Evolutionary conservation across 2,888 invertebrate species (phyloP), one percentile per base, ranked within the genome.

Genomic region (Drosophila histrio): DNA sequence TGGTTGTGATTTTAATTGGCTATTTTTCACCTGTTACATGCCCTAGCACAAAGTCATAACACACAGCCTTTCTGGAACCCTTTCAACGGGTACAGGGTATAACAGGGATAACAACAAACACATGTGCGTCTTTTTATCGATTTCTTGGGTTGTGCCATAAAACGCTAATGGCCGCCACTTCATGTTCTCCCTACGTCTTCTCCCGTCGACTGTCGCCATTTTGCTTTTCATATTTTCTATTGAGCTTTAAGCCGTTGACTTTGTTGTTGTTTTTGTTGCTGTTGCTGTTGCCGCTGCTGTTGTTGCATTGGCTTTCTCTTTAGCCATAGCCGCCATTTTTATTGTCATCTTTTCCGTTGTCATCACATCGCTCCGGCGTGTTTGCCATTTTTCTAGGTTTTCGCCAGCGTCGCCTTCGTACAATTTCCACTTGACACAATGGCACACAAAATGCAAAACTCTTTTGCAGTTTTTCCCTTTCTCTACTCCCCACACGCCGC

Each of bases 361-460:
- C 70, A 77, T 63, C 75, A 58, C 49, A 71, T 58, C 39, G 53
- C 50, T 30, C 11, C 41, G 53, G 67, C 77, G 68, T 79, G 72
- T 78, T 83, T 87, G 79, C 81, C 72, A 69, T 80, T 83, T 84
- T 84, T 77, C 79, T 75, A 46, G 58, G 59, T 69, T 68, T 72
- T 63, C 44, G 67, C 76, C 66, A 60, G 50, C 64, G 66, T 61
- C 53, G 61, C 52, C 76, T 71, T 49, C 57, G 50, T 76, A 77
- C 83, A 79, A 83, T 75, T 84, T 80, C 77, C 82, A 89, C 89
- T 89, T 89, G 89, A 89, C 90, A 89, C 89, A 89, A 88, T 89
- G 87, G 84, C 90, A 87, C 89, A 89, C 81, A 89, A 89, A 80
- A 89, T 88, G 88, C 90, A 88, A 80, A 74, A 70, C 71, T 62